A percentile compares a stretch with the other conserved stretches of the same genome.
Evolutionary conservation across 1,140 invertebrate genomes (phyloP).

Genomic region (Conopomorpha cramerella): DNA sequence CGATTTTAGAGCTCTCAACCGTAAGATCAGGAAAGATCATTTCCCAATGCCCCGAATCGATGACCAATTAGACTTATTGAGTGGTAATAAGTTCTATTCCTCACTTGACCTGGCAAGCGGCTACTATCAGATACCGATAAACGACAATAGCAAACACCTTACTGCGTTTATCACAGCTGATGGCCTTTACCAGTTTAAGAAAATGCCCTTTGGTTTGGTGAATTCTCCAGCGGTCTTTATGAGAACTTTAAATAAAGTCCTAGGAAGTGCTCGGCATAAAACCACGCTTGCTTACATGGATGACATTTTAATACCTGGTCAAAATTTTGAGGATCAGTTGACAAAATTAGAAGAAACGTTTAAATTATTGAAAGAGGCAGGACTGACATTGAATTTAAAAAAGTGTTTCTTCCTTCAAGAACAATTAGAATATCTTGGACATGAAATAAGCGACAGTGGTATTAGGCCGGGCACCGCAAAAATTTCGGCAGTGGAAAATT

Average conservation of each 20-base stretch:
- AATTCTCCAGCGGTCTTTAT: constrained; percentile 11
- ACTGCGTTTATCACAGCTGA: constrained; percentile 17
- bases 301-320: constrained; percentile 12
- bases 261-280: constrained; percentile 8
- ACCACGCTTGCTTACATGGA: constrained; percentile 13
- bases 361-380: constrained; percentile 4
- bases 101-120: too few species aligned
- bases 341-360: constrained; percentile 3
- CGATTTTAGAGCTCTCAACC: too few species aligned
- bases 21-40: too few species aligned
- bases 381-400: constrained; percentile 7
- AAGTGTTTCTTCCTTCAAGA: constrained; percentile 6
- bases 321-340: constrained; percentile 8
- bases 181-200: constrained; percentile 21
- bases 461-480: constrained; percentile 8
- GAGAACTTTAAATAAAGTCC: too few species aligned
- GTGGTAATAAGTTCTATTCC: too few species aligned
- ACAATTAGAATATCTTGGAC: constrained; percentile 7
- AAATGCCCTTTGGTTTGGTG: constrained; percentile 14
- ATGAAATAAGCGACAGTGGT: not conserved
- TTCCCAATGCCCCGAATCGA: too few species aligned
- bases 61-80: too few species aligned
- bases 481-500: constrained; percentile 10
- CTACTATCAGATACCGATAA: too few species aligned
- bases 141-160: too few species aligned